These are phyloP conservation scores for Glyptemys insculpta DNA, from an alignment of 2,797 vertebrate species.

Conservation along the genomic window DNA sequence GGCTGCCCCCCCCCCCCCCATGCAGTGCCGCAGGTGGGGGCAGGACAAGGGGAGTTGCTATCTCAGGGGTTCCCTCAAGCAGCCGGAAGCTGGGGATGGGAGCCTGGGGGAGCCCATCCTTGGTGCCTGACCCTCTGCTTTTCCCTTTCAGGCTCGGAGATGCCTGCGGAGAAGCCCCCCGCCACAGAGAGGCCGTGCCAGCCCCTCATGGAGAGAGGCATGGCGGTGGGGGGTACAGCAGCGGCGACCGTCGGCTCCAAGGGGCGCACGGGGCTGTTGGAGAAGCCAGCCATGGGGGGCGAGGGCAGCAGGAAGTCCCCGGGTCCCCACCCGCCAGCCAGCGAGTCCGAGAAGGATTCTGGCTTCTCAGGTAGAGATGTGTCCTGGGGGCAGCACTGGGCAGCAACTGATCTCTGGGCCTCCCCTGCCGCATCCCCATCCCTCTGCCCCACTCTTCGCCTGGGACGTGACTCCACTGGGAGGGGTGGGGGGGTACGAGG, in stretches of 20 bases:
- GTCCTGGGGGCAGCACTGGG: neutral
- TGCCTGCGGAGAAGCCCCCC: neutral
- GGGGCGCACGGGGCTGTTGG: accelerated
- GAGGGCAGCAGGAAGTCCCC: neutral
- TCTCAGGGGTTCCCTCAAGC: neutral
- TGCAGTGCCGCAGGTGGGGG: slow-evolving; percentile 32
- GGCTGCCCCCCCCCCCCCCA: slow-evolving; percentile 53
- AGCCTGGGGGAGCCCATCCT: accelerated
- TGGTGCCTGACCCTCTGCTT: neutral
- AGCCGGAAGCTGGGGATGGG: neutral
- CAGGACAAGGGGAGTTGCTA: neutral
- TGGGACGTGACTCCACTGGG: neutral
- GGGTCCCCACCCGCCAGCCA: neutral
- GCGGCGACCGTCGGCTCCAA: neutral
- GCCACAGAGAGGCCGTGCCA: neutral
- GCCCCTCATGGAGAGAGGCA: slow-evolving; percentile 33
- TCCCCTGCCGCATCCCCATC: neutral
- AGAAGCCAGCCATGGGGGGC: neutral
- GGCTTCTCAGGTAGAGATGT: neutral
- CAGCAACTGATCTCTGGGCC: neutral
- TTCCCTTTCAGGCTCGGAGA: neutral
- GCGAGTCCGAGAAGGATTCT: slow-evolving; percentile 30
- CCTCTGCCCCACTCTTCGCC: neutral
- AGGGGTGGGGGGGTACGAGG: neutral
- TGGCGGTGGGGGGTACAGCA: neutral